Evolutionary conservation across 2,888 invertebrate species (phyloP).

Genomic region (Chrysomela aeneicollis): DNA sequence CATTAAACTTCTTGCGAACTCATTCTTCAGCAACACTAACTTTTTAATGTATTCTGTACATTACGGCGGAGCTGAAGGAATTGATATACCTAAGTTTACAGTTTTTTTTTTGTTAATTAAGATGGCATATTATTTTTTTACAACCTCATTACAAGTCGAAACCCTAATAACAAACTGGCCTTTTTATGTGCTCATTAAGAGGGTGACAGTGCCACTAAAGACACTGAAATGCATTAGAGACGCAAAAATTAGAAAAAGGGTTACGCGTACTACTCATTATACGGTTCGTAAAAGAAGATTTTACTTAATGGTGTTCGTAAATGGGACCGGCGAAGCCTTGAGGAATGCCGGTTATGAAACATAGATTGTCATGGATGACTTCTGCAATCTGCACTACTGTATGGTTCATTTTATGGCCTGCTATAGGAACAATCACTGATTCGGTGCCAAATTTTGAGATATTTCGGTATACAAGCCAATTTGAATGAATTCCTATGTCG

Average conservation of each 20-base stretch:
- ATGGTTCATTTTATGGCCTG: not conserved
- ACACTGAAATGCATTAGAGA: slow-evolving; percentile 38
- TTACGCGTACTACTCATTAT: slow-evolving; percentile 22
- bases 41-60: slow-evolving; percentile 44
- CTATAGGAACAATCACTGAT: too few relatives aligned
- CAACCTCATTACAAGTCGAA: slow-evolving; percentile 43
- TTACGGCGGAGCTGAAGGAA: slow-evolving; percentile 38
- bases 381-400: not conserved
- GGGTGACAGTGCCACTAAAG: slow-evolving; percentile 41
- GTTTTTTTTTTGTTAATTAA: slow-evolving; percentile 44
- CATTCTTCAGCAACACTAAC: slow-evolving; percentile 49
- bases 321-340: slow-evolving; percentile 14
- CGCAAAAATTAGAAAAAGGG: slow-evolving; percentile 34
- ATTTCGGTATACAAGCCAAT: too few relatives aligned
- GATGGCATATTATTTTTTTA: slow-evolving; percentile 47
- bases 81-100: slow-evolving; percentile 39
- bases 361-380: not conserved
- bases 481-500: too few relatives aligned
- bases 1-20: slow-evolving; percentile 49
- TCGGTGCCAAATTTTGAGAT: too few relatives aligned
- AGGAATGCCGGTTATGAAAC: not conserved
- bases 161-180: slow-evolving; percentile 39
- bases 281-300: slow-evolving; percentile 36
- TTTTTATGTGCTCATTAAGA: slow-evolving; percentile 39
- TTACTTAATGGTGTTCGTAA: slow-evolving; percentile 31